Conservation (phyloP, 2,113 vertebrate genomes). For the Gavialis gangeticus region DNA sequence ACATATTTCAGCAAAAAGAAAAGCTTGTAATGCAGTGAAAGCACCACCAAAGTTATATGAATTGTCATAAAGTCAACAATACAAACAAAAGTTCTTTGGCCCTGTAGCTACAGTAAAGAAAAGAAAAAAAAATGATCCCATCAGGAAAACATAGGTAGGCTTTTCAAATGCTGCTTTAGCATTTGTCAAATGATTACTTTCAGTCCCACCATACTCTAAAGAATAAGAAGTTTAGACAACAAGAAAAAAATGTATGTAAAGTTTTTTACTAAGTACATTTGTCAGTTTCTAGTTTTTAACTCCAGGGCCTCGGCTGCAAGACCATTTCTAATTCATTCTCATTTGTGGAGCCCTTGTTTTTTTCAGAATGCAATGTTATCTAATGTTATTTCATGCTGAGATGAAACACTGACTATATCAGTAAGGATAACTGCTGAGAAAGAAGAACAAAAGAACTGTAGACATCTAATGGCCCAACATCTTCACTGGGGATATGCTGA, state of each 20-base stretch:
- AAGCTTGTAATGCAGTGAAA: background rate
- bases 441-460: conserved; percentile 76
- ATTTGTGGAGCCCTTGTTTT: conserved; percentile 71
- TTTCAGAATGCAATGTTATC: conserved; percentile 66
- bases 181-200: conserved; percentile 58
- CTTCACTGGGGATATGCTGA: conserved; percentile 73
- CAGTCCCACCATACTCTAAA: conserved; percentile 45
- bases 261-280: conserved; percentile 34
- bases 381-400: conserved; percentile 79
- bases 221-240: conserved; percentile 41
- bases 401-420: conserved; percentile 73
- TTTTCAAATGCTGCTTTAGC: conserved; percentile 24
- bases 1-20: background rate
- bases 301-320: conserved; percentile 43
- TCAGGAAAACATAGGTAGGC: background rate
- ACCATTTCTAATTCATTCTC: conserved; percentile 75
- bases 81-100: background rate
- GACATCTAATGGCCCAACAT: conserved; percentile 63
- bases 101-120: background rate
- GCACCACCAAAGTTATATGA: background rate
- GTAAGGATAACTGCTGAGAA: conserved; percentile 76
- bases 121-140: background rate
- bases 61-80: background rate
- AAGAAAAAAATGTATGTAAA: conserved; percentile 37
- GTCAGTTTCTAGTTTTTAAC: conserved; percentile 64